These are phyloP conservation scores for Gallinago nigripennis DNA, from an alignment of 2,797 vertebrate genomes.

Conservation along the genomic window DNA sequence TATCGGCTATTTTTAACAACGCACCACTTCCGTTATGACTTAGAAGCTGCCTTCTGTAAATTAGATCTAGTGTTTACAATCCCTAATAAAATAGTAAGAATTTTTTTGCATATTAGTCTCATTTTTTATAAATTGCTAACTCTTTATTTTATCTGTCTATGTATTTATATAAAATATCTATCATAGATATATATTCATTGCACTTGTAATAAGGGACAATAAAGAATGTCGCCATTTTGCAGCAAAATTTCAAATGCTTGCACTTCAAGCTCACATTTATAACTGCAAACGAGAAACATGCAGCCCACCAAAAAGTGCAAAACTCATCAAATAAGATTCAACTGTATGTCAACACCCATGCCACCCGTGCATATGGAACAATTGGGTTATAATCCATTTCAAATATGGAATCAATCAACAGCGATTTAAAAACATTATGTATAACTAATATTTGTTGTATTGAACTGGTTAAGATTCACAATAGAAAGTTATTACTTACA, in stretches of 20 bases:
- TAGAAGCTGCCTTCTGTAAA: slow-evolving; percentile 32
- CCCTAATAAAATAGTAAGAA: not conserved
- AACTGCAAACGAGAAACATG: slow-evolving; percentile 50
- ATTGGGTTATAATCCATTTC: not conserved
- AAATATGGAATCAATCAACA: slow-evolving; percentile 33
- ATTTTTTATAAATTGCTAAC: not conserved
- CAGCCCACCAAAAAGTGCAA: slow-evolving; percentile 56
- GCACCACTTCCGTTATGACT: slow-evolving; percentile 43
- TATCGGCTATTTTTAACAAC: slow-evolving; percentile 72
- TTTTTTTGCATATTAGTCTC: not conserved
- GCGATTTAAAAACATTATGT: slow-evolving; percentile 26
- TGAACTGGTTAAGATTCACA: slow-evolving; percentile 14
- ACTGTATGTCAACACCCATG: not conserved
- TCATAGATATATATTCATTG: not conserved
- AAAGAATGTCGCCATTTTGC: not conserved
- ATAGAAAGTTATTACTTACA: not conserved
- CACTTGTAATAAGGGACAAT: not conserved
- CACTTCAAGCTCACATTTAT: slow-evolving; percentile 21
- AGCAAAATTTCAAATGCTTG: slow-evolving; percentile 19
- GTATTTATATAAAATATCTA: not conserved
- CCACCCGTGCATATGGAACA: not conserved
- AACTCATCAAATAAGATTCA: slow-evolving; percentile 36
- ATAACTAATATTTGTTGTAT: slow-evolving; percentile 14
- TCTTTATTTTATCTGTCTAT: not conserved
- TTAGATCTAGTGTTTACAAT: slow-evolving; percentile 26